Evolutionary conservation across 2,113 vertebrate species (phyloP), one percentile per base, ranked within the genome.

Genomic region (Beaufortia kweichowensis): DNA sequence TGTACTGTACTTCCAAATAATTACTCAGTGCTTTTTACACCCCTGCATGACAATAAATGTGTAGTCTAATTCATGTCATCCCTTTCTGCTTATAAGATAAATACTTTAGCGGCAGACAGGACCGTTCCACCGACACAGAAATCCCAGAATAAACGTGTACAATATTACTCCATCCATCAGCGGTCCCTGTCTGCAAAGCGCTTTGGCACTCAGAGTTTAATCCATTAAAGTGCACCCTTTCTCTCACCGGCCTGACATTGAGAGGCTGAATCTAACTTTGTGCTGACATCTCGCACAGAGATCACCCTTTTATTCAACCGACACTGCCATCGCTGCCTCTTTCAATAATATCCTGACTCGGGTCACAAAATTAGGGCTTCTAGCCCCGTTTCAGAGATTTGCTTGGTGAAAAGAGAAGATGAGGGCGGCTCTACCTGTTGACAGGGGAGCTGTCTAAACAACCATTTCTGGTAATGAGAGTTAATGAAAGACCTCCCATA

Each of bases 161-260:
- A 85, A 85, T 84, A 75, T 85, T 86, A 87, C 85, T 86, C 84
- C 86, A 88, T 87, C 89, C 86, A 85, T 92, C 90, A 90, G 86
- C 90, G 83, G 84, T 88, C 86, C 74, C 80, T 88, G 81, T 84
- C 86, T 85, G 84, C 79, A 19, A 78, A 81, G 82, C 86, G 80
- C 83, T 86, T 82, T 89, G 88, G 85, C 87, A 86, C 78, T 80
- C 66, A 41, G 77, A 85, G 82, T 89, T 89, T 92, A 91, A 92
- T 91, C 89, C 89, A 85, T 89, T 89, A 89, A 90, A 92, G 90
- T 91, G 91, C 88, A 84, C 85, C 86, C 84, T 81, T 84, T 82
- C 82, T 83, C 87, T 88, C 86, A 66, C 83, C 77, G 41, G 81
- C 70, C 67, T 91, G 88, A 91, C 90, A 90, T 88, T 90, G 87